Conservation (phyloP, 2,888 invertebrate species). For the Arge pagana region DNA sequence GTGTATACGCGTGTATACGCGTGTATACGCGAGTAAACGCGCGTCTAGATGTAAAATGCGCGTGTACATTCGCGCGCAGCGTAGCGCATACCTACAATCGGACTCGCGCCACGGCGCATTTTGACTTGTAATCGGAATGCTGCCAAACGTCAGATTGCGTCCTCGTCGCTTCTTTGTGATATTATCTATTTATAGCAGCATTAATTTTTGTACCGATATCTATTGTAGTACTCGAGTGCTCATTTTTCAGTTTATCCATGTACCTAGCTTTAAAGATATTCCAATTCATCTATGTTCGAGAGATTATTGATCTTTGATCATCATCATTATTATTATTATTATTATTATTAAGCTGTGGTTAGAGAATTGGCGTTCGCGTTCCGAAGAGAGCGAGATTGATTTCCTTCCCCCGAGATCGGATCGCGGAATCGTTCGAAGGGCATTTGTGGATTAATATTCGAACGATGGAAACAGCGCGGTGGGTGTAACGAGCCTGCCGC, state of each 20-base stretch:
- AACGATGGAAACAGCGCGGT: too few relatives aligned
- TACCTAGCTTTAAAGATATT: not conserved
- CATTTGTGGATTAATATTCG: too few relatives aligned
- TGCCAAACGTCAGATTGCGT: slow-evolving; percentile 30
- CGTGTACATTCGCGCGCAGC: not conserved
- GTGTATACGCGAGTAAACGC: too few relatives aligned
- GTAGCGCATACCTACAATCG: not conserved
- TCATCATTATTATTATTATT: not conserved
- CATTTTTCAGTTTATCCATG: slow-evolving; percentile 33
- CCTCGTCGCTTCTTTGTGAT: slow-evolving; percentile 44
- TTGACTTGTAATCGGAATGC: slow-evolving; percentile 14
- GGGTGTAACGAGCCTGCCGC: too few relatives aligned
- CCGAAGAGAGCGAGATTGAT: slow-evolving; percentile 7
- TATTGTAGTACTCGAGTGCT: slow-evolving; percentile 53
- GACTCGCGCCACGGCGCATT: slow-evolving; percentile 2
- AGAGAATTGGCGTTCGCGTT: not conserved
- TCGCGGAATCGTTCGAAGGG: too few relatives aligned
- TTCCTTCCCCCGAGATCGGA: too few relatives aligned
- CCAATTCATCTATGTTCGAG: slow-evolving; percentile 8
- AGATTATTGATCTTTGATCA: not conserved
- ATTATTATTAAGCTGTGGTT: not conserved
- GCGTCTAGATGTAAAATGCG: too few relatives aligned
- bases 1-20: not conserved
- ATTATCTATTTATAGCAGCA: slow-evolving; percentile 50
- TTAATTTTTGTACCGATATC: slow-evolving; percentile 58